These are phyloP conservation scores for Callipepla californica DNA, from an alignment of 2,113 vertebrate genomes.

Conservation along the genomic window DNA sequence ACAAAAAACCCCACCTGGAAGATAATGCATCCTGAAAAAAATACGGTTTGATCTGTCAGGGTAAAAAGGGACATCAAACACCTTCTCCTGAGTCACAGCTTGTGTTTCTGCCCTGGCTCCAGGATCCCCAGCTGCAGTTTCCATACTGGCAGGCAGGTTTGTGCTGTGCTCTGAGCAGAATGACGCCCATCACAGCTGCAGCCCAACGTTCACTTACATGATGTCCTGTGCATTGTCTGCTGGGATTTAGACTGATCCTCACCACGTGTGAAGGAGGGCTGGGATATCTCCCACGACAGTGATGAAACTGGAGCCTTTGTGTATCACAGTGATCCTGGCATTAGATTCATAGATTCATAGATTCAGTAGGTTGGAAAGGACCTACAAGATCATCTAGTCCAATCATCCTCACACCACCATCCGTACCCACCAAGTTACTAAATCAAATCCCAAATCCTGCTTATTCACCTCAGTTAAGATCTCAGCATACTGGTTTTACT, in stretches of 20 bases:
- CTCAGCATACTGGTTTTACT: neutral
- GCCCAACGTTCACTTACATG: neutral
- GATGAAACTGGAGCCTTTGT: neutral
- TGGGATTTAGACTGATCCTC: neutral
- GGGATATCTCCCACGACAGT: neutral
- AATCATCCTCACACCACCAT: no score
- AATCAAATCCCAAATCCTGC: no score
- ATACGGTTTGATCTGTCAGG: fast-evolving
- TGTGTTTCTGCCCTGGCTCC: neutral
- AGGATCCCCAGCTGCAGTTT: neutral
- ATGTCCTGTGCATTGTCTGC: neutral
- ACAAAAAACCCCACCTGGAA: neutral
- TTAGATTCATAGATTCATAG: neutral
- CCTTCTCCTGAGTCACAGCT: neutral
- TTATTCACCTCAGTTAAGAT: neutral
- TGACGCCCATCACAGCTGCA: fast-evolving
- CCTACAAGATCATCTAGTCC: no score
- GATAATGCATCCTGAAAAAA: neutral
- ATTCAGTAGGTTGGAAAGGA: no score
- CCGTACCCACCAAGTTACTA: no score
- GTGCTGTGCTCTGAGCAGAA: neutral
- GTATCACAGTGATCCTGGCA: no score
- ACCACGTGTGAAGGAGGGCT: neutral
- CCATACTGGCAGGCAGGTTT: neutral
- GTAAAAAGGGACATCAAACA: fast-evolving